These are phyloP conservation scores for Drosophila subobscura DNA, from an alignment of 1,140 invertebrate genomes.

Conservation along the genomic window DNA sequence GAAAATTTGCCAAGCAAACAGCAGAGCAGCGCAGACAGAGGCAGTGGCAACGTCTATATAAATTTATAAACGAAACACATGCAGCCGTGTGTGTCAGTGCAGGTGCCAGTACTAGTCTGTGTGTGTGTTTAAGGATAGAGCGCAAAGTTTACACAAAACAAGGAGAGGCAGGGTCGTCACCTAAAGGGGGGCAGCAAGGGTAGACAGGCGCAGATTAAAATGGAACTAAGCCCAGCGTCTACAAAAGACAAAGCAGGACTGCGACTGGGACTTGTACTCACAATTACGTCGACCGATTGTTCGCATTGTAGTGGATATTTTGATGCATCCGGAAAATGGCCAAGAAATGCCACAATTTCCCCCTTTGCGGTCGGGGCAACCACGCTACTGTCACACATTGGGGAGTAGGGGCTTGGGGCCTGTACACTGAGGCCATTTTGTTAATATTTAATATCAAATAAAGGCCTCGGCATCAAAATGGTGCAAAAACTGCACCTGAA, in stretches of 20 bases:
- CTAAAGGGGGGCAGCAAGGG: neutral
- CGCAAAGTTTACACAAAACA: constrained; percentile 63
- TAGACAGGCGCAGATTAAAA: constrained; percentile 13
- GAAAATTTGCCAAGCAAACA: constrained; percentile 73
- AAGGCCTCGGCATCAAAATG: constrained; percentile 56
- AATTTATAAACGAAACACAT: constrained; percentile 79
- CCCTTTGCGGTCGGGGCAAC: too few relatives aligned
- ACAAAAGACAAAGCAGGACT: too few relatives aligned
- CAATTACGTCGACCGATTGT: too few relatives aligned
- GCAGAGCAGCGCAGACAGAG: neutral
- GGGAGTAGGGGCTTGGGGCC: neutral
- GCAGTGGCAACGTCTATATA: constrained; percentile 59
- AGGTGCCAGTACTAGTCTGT: constrained; percentile 4
- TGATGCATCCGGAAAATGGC: too few relatives aligned
- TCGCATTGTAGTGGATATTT: too few relatives aligned
- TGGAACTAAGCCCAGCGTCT: neutral
- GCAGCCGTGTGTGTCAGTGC: constrained; percentile 18
- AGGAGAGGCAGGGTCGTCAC: constrained; percentile 14
- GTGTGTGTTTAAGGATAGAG: constrained; percentile 76
- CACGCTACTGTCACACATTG: constrained; percentile 41
- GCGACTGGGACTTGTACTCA: too few relatives aligned
- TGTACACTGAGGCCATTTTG: constrained; percentile 81
- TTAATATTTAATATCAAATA: constrained; percentile 83
- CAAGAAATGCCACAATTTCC: neutral
- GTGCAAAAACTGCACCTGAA: constrained; percentile 35